Evolutionary conservation across 1,140 invertebrate genomes (phyloP).

Genomic region (Campoletis sonorensis): DNA sequence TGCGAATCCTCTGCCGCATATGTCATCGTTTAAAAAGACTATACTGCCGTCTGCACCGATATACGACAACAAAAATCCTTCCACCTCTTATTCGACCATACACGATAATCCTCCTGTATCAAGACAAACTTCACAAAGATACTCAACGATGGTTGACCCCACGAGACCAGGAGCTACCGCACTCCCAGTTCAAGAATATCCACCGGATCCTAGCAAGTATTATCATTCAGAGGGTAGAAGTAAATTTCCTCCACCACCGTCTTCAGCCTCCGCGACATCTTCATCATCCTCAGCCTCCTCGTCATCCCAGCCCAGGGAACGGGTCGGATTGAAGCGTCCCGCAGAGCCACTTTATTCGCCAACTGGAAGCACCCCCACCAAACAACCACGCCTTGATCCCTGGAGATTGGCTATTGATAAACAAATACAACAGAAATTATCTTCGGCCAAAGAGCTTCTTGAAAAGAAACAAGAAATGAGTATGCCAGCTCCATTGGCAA

Average conservation of each 20-base stretch:
- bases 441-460: slow-evolving; percentile 57
- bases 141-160: slow-evolving; percentile 55
- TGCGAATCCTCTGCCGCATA: slow-evolving; percentile 66
- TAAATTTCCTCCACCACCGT: slow-evolving; percentile 43
- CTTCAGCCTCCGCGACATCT: slow-evolving; percentile 23
- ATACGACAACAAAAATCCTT: slow-evolving; percentile 58
- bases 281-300: slow-evolving; percentile 35
- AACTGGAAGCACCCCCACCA: slow-evolving; percentile 62
- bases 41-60: slow-evolving; percentile 65
- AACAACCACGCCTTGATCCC: slow-evolving; percentile 76
- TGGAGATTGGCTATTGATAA: slow-evolving; percentile 78
- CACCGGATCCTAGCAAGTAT: slow-evolving; percentile 65
- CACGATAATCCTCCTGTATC: slow-evolving; percentile 56
- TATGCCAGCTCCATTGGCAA: slow-evolving; percentile 58
- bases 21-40: slow-evolving; percentile 73
- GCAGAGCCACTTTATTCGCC: slow-evolving; percentile 61
- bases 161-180: slow-evolving; percentile 46
- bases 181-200: slow-evolving; percentile 61
- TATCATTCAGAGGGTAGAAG: slow-evolving; percentile 58
- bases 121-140: slow-evolving; percentile 54
- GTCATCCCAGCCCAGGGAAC: slow-evolving; percentile 41
- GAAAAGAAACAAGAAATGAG: slow-evolving; percentile 68
- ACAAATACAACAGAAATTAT: slow-evolving; percentile 78
- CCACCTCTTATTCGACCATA: slow-evolving; percentile 58
- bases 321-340: slow-evolving; percentile 66